phyloP scores from a whole-genome alignment of 2,888 invertebrate species.

The Tricholauxania praeusta region DNA sequence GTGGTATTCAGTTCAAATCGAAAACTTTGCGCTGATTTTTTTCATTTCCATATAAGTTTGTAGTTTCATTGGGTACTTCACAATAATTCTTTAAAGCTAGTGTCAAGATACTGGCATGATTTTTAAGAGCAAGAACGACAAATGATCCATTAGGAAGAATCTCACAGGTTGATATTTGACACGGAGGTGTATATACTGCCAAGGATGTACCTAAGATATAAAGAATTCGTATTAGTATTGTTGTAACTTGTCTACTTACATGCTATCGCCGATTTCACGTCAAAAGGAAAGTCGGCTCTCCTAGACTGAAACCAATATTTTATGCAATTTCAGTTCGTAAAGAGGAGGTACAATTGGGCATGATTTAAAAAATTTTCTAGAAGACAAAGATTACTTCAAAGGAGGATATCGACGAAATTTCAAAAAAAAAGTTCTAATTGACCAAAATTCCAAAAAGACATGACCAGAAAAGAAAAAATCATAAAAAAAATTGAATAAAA shows the following conservation, averaged over 20 bases:
- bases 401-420: too few relatives aligned
- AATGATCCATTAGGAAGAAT: constrained; percentile 79
- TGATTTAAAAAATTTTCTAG: constrained; percentile 2
- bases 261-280: not conserved
- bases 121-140: constrained; percentile 78
- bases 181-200: constrained; percentile 83
- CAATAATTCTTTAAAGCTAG: constrained; percentile 71
- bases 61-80: constrained; percentile 58
- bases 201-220: constrained; percentile 77
- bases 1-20: constrained; percentile 65
- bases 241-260: not conserved
- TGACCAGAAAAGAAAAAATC: too few relatives aligned
- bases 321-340: not conserved
- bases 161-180: constrained; percentile 81
- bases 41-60: constrained; percentile 69
- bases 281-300: not conserved
- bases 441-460: too few relatives aligned
- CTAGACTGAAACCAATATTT: too few relatives aligned
- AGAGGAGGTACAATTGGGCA: not conserved
- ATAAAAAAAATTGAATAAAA: too few relatives aligned
- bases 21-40: constrained; percentile 74
- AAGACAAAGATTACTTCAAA: constrained; percentile 20
- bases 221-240: not conserved
- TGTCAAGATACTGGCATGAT: constrained; percentile 75
- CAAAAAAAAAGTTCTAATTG: too few relatives aligned